phyloP scores from a whole-genome alignment of 2,113 vertebrate genomes.

The Gallinago jamesoni region DNA sequence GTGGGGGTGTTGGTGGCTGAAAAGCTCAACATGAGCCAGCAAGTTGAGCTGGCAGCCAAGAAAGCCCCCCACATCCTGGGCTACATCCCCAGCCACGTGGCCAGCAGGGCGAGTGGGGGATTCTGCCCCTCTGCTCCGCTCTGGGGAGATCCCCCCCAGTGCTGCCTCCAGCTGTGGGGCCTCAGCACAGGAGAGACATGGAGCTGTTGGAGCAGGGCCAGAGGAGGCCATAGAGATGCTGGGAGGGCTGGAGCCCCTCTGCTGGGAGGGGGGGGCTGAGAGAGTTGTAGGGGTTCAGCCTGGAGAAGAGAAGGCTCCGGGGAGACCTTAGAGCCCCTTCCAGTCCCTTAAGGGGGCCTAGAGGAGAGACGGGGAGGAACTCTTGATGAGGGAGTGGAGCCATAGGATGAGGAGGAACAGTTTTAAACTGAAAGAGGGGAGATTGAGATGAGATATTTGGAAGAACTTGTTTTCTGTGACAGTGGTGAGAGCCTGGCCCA shows the following conservation, averaged over 20 bases:
- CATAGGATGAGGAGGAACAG: background rate
- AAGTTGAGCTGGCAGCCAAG: too few relatives aligned
- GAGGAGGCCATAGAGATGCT: too few relatives aligned
- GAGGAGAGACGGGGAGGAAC: background rate
- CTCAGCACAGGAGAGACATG: background rate
- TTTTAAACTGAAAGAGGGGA: background rate
- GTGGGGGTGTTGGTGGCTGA: too few relatives aligned
- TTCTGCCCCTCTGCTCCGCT: background rate
- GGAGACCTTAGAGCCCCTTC: background rate
- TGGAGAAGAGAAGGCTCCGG: background rate
- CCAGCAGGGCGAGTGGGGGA: background rate
- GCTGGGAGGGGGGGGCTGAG: background rate
- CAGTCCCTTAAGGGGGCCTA: background rate
- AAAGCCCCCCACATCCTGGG: too few relatives aligned
- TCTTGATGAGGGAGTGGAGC: background rate
- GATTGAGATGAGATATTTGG: fast-evolving
- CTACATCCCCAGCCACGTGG: too few relatives aligned
- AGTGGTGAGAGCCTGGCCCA: background rate
- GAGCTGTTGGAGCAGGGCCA: background rate
- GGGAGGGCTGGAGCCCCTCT: too few relatives aligned
- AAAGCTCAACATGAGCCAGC: too few relatives aligned
- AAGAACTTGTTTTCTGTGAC: background rate
- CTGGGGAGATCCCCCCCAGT: too few relatives aligned
- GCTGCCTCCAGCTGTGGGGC: too few relatives aligned
- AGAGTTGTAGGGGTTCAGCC: background rate